A percentile compares a stretch with the other conserved stretches of the same genome.
Evolutionary conservation across 2,113 vertebrate genomes (phyloP).

Genomic region (Barnardius zonarius): DNA sequence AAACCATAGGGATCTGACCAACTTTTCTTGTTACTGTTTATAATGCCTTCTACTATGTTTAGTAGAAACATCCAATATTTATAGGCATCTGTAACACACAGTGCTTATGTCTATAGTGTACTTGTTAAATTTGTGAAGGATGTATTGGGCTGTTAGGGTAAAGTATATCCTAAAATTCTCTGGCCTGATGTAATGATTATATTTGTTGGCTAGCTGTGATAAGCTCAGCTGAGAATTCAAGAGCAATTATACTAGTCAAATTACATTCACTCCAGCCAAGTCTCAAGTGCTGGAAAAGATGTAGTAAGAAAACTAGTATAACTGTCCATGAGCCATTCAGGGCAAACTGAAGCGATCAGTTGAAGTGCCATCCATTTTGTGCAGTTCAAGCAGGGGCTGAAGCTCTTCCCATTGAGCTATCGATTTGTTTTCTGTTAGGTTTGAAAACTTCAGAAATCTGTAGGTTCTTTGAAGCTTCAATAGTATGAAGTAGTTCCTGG

Average conservation of each 20-base stretch:
- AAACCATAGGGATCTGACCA: not conserved
- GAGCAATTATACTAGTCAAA: not conserved
- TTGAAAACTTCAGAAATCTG: not conserved
- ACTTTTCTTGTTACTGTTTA: not conserved
- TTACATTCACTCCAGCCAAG: not conserved
- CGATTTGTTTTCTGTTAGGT: not conserved
- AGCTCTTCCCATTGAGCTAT: not conserved
- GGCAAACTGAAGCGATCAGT: not conserved
- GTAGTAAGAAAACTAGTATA: not conserved
- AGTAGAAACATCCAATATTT: not conserved
- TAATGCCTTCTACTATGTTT: not conserved
- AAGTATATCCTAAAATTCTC: slow-evolving; percentile 13
- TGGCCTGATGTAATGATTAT: not conserved
- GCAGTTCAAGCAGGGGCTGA: not conserved
- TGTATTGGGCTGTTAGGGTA: not conserved
- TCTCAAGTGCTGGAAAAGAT: not conserved
- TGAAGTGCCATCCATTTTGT: not conserved
- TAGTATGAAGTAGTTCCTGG: not conserved
- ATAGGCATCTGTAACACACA: not conserved
- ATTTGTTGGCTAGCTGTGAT: slow-evolving; percentile 6
- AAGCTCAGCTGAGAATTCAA: slow-evolving; percentile 1
- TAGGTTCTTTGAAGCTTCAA: not conserved
- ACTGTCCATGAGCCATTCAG: not conserved
- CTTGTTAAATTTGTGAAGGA: not conserved
- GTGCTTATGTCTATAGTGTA: not conserved